A percentile compares a stretch with the other conserved stretches of the same genome.
Conservation (phyloP, 2,888 invertebrate genomes). For the Drosophila leonis region DNA sequence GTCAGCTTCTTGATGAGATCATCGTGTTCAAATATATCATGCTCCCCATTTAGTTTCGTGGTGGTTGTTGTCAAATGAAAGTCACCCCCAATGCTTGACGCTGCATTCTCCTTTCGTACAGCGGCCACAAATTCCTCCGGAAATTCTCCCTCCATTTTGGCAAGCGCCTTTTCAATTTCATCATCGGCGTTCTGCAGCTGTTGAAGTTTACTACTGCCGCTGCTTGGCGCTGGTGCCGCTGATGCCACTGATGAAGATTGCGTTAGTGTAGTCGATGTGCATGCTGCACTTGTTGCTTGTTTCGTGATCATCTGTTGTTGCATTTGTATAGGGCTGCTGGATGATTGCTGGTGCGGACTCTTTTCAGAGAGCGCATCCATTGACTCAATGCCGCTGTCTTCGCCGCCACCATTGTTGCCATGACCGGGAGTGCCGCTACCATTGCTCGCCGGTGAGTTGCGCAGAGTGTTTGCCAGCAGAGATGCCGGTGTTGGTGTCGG, state of each 20-base stretch:
- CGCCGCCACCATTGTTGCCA: slow-evolving; percentile 87
- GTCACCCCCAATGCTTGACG: slow-evolving; percentile 32
- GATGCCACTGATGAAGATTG: slow-evolving; percentile 24
- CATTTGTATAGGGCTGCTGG: slow-evolving; percentile 86
- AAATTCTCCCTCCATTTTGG: slow-evolving; percentile 88
- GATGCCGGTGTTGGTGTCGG: slow-evolving; percentile 58
- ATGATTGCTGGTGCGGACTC: slow-evolving; percentile 93
- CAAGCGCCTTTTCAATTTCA: slow-evolving; percentile 89
- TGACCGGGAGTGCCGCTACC: slow-evolving; percentile 86
- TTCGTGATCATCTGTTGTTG: slow-evolving; percentile 45
- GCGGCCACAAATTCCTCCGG: slow-evolving; percentile 71
- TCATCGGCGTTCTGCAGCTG: slow-evolving; percentile 69
- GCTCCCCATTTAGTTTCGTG: slow-evolving; percentile 83
- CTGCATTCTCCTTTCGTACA: slow-evolving; percentile 46
- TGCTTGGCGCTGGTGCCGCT: slow-evolving; percentile 38
- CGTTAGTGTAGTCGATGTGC: slow-evolving; percentile 20
- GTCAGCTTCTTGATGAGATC: slow-evolving; percentile 83
- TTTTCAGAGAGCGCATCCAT: slow-evolving; percentile 98
- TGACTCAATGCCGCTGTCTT: slow-evolving; percentile 96
- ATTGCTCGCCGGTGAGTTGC: slow-evolving; percentile 85
- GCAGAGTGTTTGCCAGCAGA: slow-evolving; percentile 62
- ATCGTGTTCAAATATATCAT: slow-evolving; percentile 81
- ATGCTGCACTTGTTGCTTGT: slow-evolving; percentile 15
- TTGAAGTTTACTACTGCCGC: slow-evolving; percentile 19
- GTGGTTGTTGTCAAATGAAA: slow-evolving; percentile 35